Base-by-base conservation (phyloP, 2,888 invertebrate genomes). In the Drosophila rellima region DNA sequence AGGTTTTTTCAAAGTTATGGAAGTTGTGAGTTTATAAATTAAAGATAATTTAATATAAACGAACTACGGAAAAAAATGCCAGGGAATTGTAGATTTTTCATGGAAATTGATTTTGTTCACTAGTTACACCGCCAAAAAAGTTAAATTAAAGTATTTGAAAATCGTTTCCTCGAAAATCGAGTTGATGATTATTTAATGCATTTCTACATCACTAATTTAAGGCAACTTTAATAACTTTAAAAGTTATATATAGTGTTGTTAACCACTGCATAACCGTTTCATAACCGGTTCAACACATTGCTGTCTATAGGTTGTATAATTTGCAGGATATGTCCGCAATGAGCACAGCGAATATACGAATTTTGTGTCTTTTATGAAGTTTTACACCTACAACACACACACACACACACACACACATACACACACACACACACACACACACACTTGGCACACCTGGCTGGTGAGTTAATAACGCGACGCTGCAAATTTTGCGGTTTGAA, bases 401-500 rank as follows among this genome's bases (percentile, higher is more conserved):
- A 55, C 44, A 47, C n/a, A 4, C 20, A 15, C 17, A 37, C 45
- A 42, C 54, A 66, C 42, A 48, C 20, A 26, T 33, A 50, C 59
- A 56, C 51, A 69, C 37, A 67, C 67, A 52, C 20, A 26, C 44
- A 29, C 23, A 50, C 29, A 33, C 10, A 33, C 18, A 20, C 20
- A 17, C 29, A 42, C 17, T 18, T 50, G 55, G 18, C 29, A 47
- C 60, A 70, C 56, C 69, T 69, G 65, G 50, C 62, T 80, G 65
- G 60, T 78, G 84, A 81, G 84, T 84, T 78, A 84, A 81, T 81
- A 77, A 74, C 60, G 71, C 65, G 65, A 61, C 74, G 63, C 72
- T 72, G 69, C 74, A 70, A 81, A 84, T 76, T 82, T 81, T 79
- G 82, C 70, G 85, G 82, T 74, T 74, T 85, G 70, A 85, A 79